Evolutionary conservation across 2,888 invertebrate species (phyloP), one percentile per base, ranked within the genome.

Genomic region (Helicoverpa assulta): DNA sequence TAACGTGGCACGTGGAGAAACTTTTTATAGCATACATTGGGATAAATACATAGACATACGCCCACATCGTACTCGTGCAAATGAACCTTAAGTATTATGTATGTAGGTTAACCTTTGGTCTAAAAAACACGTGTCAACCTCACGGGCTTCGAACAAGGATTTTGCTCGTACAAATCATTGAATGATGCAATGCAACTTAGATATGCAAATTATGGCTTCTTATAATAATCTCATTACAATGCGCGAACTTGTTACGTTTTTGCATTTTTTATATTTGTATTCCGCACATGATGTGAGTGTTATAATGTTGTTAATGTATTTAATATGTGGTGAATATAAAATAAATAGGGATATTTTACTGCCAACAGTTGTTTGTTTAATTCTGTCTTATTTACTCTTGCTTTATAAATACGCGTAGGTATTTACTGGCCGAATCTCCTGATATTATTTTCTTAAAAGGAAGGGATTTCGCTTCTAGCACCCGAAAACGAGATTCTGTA

Each of bases 141-240:
- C 37, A 66, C 70, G 16, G 81, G 81, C 75, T 80, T 82, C 73
- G 18, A 57, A 64, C 81, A 80, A 73, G 81, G 81, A 73, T 81
- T 70, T 73, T 64, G 21, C 73, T 64, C 70, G 64, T 72, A 58
- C 16, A 64, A 72, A 71, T 66, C 67, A 58, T 53, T 73, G 60
- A 77, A 69, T 75, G 50, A 65, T 81, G 54, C 79, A 69, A 65
- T 61, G 61, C 65, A 68, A 64, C 71, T 67, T 54, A 58, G n/a
- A 59, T 64, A 62, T 60, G 69, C 58, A 65, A 76, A 47, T 58
- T 72, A 81, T n/a, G 82, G 76, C 70, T 80, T 83, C 80, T 60
- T 64, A 76, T 72, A 77, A 67, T 81, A 82, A 82, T 73, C 74
- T 72, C 60, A 84, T 82, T 80, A 76, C 64, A 61, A 54, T 65